phyloP scores from a whole-genome alignment of 1,140 invertebrate genomes.

The Bombus affinis region DNA sequence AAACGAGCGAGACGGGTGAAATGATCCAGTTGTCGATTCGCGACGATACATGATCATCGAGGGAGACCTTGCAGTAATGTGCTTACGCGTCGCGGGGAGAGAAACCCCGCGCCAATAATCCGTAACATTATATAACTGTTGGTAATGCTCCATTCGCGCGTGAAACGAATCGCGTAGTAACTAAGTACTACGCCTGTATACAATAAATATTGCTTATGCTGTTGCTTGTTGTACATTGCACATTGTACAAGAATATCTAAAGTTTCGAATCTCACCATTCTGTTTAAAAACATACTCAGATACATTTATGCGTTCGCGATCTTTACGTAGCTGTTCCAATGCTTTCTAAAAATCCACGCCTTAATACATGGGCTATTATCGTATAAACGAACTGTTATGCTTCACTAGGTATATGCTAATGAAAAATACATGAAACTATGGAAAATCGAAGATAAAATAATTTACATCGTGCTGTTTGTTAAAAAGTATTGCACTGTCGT shows the following conservation, averaged over 20 bases:
- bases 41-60: slow-evolving; percentile 1
- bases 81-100: slow-evolving; percentile 48
- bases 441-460: not conserved
- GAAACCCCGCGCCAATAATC: slow-evolving; percentile 65
- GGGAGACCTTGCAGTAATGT: slow-evolving; percentile 56
- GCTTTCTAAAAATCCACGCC: too few relatives aligned
- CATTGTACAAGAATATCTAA: not conserved
- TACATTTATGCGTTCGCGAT: not conserved
- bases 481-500: not conserved
- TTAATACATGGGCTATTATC: not conserved
- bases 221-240: not conserved
- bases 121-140: slow-evolving; percentile 50
- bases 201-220: not conserved
- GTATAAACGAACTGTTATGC: not conserved
- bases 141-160: slow-evolving; percentile 5
- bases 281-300: not conserved
- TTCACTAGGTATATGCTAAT: not conserved
- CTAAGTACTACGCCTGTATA: not conserved
- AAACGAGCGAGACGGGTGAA: not conserved
- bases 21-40: slow-evolving; percentile 36
- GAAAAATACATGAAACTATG: not conserved
- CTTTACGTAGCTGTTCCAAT: too few relatives aligned
- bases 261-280: not conserved
- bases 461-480: not conserved
- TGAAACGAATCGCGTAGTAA: slow-evolving; percentile 3